A percentile compares a stretch with the other conserved stretches of the same genome.
These are phyloP conservation scores for Cerceris ruficornis DNA, from an alignment of 2,888 invertebrate species.

Conservation along the genomic window DNA sequence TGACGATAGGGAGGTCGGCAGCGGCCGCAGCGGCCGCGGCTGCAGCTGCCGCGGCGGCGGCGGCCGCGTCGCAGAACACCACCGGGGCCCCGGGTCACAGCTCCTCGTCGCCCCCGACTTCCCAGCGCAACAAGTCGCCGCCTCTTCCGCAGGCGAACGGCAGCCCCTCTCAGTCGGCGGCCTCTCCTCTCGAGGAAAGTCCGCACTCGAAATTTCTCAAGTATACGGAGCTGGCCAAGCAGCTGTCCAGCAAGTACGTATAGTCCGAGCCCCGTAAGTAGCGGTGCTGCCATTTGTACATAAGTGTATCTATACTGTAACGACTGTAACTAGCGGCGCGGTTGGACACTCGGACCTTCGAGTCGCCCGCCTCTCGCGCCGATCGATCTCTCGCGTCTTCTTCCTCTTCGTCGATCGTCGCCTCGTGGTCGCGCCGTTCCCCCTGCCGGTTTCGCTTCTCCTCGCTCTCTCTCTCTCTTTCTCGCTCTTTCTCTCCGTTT, in stretches of 20 bases:
- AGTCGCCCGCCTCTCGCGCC: conserved; percentile 29
- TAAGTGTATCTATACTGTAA: conserved; percentile 81
- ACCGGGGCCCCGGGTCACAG: conserved; percentile 73
- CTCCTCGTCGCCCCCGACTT: conserved; percentile 81
- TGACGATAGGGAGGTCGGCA: conserved; percentile 81
- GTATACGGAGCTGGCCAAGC: conserved; percentile 99
- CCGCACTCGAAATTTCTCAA: conserved; percentile 98
- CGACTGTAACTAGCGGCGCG: conserved; percentile 71
- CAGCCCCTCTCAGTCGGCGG: conserved; percentile 82
- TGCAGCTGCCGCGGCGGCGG: conserved; percentile 69
- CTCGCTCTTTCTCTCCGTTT: too few species aligned
- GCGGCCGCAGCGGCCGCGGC: conserved; percentile 83
- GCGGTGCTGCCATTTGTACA: conserved; percentile 81
- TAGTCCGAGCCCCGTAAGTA: conserved; percentile 84
- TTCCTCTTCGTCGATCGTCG: not conserved
- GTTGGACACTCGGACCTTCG: conserved; percentile 57
- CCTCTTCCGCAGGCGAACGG: conserved; percentile 80
- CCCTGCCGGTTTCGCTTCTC: too few species aligned
- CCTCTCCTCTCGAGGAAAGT: conserved; percentile 88
- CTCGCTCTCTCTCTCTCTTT: too few species aligned
- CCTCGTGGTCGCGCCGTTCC: not conserved
- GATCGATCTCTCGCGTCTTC: not conserved
- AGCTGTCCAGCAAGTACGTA: conserved; percentile 98
- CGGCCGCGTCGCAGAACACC: conserved; percentile 82
- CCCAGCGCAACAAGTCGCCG: conserved; percentile 84